Conservation (phyloP, 2,888 invertebrate genomes). For the Dolichomitus sp. region DNA sequence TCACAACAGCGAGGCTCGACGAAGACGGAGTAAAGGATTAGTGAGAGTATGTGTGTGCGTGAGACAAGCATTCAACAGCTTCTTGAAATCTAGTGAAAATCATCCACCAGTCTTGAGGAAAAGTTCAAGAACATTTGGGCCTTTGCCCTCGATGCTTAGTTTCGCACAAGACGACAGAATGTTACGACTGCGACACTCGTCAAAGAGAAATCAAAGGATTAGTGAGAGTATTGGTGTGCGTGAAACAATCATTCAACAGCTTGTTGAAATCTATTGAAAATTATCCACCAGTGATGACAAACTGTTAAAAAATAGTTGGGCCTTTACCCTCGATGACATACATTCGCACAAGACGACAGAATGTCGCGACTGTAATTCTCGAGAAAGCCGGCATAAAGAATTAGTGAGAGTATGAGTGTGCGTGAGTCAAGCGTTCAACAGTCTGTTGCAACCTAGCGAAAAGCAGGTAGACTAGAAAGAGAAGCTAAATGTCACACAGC, state of each 20-base stretch:
- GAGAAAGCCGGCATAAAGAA: constrained; percentile 30
- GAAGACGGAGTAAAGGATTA: too few species aligned
- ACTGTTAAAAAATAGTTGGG: constrained; percentile 19
- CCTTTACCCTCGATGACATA: constrained; percentile 43
- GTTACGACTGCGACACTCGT: too few species aligned
- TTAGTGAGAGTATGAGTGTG: constrained; percentile 2
- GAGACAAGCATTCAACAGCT: too few species aligned
- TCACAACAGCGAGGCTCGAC: too few species aligned
- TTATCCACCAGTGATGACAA: background rate
- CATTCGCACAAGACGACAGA: constrained; percentile 13
- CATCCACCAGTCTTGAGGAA: too few species aligned
- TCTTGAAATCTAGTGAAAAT: too few species aligned
- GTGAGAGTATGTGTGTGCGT: too few species aligned
- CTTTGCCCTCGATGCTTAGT: too few species aligned
- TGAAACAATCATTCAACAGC: background rate
- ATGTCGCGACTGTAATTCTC: constrained; percentile 17
- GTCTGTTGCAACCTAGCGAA: constrained; percentile 64
- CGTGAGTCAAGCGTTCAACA: constrained; percentile 42
- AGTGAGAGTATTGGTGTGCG: too few species aligned
- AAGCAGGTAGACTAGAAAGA: constrained; percentile 43
- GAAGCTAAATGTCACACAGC: constrained; percentile 60
- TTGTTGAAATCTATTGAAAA: background rate
- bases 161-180: too few species aligned
- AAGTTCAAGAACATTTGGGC: too few species aligned
- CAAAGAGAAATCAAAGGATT: too few species aligned